Evolutionary conservation across 2,113 vertebrate species (phyloP), one percentile per base, ranked within the genome.

Genomic region (Xyliphius kryptos): DNA sequence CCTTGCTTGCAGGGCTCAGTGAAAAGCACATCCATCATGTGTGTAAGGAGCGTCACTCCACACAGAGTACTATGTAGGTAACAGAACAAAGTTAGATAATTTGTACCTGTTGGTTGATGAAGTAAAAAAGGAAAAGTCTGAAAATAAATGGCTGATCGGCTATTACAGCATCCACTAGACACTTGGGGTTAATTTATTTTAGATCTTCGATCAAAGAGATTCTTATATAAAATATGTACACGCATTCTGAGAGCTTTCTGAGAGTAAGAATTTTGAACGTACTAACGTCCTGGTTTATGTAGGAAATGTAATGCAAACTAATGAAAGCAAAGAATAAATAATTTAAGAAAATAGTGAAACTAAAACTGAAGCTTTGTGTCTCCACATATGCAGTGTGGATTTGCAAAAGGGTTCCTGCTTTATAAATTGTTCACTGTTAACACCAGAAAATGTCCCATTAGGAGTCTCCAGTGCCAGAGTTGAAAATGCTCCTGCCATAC

Each of bases 401-500:
- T 71, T 58, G 56, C 66, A 52, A 63, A 59, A 58, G 48, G 3
- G 51, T 63, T 63, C 58, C 54, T 67, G 53, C 41, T 59, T 56
- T 40, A 38, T 63, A 20, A 40, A 63, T 1, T 13, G 48, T 54
- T 72, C 64, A 58, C 54, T 63, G 57, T 67, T 67, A 15, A 50
- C 56, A 66, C 57, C 61, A 65, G 67, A 67, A 67, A 65, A 72
- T 53, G 58, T 67, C 67, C 70, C 70, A 64, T 40, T 11, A 67
- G 70, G 70, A 67, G 54, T 48, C 47, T 63, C 54, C 22, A 17
- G 47, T 66, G 59, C 70, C 64, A 67, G 59, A 72, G 64, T 59
- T 63, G 70, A 72, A 67, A 72, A 75, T 68, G 47, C 66, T 66
- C 60, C 20, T 60, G 63, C 62, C 22, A 66, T 73, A 55, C 52